Percentiles rank a stretch among this genome's conserved stretches.
Conservation (phyloP, 2,113 vertebrate genomes). For the Stictonetta naevosa region DNA sequence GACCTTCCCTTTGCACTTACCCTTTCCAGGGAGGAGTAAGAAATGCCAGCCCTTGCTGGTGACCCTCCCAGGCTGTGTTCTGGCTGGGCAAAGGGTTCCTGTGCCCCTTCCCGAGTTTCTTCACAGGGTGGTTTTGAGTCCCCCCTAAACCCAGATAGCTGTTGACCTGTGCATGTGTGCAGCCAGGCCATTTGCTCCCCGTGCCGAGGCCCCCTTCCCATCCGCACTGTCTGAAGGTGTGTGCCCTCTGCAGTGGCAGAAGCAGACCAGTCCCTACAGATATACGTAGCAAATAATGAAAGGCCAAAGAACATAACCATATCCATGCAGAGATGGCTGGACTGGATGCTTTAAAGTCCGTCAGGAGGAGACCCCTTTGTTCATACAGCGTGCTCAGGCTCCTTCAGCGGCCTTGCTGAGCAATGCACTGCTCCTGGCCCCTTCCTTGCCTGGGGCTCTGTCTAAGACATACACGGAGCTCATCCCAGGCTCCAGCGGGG, state of each 20-base stretch:
- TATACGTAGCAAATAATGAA: background rate
- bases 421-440: background rate
- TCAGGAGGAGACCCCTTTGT: background rate
- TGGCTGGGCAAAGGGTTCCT: background rate
- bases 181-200: background rate
- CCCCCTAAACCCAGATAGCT: background rate
- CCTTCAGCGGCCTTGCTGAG: background rate
- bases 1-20: background rate
- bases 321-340: background rate
- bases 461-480: background rate
- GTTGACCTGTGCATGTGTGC: background rate
- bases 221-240: background rate
- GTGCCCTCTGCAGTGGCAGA: background rate
- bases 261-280: background rate
- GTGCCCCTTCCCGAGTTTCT: background rate
- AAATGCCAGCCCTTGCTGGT: background rate
- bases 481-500: accelerated
- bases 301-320: background rate
- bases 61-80: background rate
- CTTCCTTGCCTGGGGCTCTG: background rate
- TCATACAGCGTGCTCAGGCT: background rate
- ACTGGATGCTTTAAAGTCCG: background rate
- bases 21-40: background rate
- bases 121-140: background rate
- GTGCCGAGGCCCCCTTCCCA: background rate